Evolutionary conservation across 2,113 vertebrate species (phyloP), one percentile per base, ranked within the genome.

Genomic region (Engraulis encrasicolus): DNA sequence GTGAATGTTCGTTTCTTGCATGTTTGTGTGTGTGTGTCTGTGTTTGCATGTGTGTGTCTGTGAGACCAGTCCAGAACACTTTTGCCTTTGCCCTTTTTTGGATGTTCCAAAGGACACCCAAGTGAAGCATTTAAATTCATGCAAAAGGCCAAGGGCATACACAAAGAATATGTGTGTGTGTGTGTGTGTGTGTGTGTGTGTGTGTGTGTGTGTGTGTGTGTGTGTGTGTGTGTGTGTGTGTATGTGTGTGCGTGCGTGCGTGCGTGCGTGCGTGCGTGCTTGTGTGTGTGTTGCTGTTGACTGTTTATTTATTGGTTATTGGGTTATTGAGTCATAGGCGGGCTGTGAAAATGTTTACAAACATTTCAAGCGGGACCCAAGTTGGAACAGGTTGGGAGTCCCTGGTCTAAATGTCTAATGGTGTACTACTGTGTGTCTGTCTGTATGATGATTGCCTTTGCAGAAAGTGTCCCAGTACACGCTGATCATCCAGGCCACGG

Each of bases 381-480:
- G n/a, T n/a, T n/a, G n/a, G n/a, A n/a, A n/a, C n/a, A n/a, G n/a
- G n/a, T n/a, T n/a, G n/a, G n/a, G n/a, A n/a, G n/a, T n/a, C n/a
- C n/a, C n/a, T n/a, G n/a, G n/a, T n/a, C n/a, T n/a, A n/a, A n/a
- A n/a, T n/a, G n/a, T n/a, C n/a, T n/a, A n/a, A n/a, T n/a, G n/a
- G n/a, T n/a, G n/a, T n/a, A n/a, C n/a, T n/a, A n/a, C 45, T 9
- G 38, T n/a, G 37, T 80, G 78, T 14, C 15, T 34, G 78, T 31
- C 14, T 85, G 34, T 83, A 50, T 81, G 66, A 48, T n/a, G 0
- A 11, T 82, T 48, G 1, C 5, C 79, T 83, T 74, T 74, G 81
- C 90, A 99, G 98, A 99, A 99, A 97, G 98, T 99, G 85, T 96
- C 97, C 83, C 97, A 97, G 91, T 99, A 99, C 93, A 99, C 97